phyloP scores from a whole-genome alignment of 92 coral and sea anemone genomes.

The Meandrina meandrites region DNA sequence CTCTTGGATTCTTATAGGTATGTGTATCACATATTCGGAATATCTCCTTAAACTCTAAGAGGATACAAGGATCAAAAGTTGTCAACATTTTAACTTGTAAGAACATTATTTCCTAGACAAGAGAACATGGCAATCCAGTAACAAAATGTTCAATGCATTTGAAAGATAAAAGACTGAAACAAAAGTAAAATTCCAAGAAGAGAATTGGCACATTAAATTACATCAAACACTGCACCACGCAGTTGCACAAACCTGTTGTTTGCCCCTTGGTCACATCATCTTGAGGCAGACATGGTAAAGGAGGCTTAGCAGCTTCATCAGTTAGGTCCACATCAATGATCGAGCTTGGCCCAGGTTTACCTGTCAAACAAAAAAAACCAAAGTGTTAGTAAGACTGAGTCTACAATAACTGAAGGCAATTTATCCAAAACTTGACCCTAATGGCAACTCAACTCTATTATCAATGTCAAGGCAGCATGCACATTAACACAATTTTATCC shows the following conservation, averaged over 20 bases:
- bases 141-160: too few species aligned
- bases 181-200: background rate
- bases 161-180: background rate
- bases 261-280: background rate
- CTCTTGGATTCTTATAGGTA: too few species aligned
- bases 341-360: background rate
- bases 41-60: too few species aligned
- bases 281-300: slow-evolving; percentile 27
- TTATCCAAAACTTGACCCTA: background rate
- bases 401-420: background rate
- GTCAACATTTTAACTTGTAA: too few species aligned
- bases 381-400: too few species aligned
- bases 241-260: slow-evolving; percentile 14
- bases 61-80: background rate
- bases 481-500: too few species aligned
- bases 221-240: background rate
- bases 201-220: background rate
- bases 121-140: too few species aligned
- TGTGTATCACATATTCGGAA: too few species aligned
- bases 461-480: too few species aligned
- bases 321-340: slow-evolving; percentile 25
- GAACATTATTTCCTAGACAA: too few species aligned
- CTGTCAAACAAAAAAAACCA: background rate
- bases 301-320: background rate
- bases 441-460: too few species aligned